Conservation (phyloP, 2,113 vertebrate genomes). For the Phrynosoma platyrhinos region DNA sequence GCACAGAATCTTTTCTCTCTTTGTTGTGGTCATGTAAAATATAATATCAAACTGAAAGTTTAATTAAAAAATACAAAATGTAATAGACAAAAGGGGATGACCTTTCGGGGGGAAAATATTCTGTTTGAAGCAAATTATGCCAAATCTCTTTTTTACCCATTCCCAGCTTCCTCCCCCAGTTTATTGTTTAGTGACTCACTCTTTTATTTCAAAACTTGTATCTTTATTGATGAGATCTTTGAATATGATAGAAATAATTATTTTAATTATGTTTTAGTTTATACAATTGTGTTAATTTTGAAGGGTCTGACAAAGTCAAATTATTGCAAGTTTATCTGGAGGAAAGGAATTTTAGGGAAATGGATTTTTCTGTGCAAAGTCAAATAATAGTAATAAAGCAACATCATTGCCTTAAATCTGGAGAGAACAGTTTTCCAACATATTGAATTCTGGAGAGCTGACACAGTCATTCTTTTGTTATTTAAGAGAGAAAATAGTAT, state of each 20-base stretch:
- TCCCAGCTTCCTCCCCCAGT: background rate
- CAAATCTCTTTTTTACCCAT: background rate
- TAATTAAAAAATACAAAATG: slow-evolving; percentile 27
- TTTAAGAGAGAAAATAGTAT: background rate
- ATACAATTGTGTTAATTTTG: slow-evolving; percentile 37
- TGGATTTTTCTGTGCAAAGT: background rate
- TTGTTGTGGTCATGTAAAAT: background rate
- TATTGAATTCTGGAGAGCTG: slow-evolving; percentile 21
- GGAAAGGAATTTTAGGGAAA: background rate
- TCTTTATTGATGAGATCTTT: slow-evolving; percentile 38
- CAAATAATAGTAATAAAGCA: slow-evolving; percentile 28
- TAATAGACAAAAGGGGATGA: slow-evolving; percentile 5
- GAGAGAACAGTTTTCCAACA: background rate
- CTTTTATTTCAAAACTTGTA: slow-evolving; percentile 35
- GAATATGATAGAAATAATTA: slow-evolving; percentile 1
- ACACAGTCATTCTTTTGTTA: background rate
- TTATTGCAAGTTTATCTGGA: slow-evolving; percentile 28
- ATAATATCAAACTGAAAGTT: background rate
- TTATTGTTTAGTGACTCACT: background rate
- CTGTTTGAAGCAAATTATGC: background rate
- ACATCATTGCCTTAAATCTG: background rate
- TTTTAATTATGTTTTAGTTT: slow-evolving; percentile 31
- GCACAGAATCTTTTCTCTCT: slow-evolving; percentile 10
- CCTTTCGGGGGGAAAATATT: slow-evolving; percentile 14
- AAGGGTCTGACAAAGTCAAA: slow-evolving; percentile 33